These are phyloP conservation scores for Himalopsyche kuldschensis DNA, from an alignment of 2,888 invertebrate genomes.

Conservation along the genomic window DNA sequence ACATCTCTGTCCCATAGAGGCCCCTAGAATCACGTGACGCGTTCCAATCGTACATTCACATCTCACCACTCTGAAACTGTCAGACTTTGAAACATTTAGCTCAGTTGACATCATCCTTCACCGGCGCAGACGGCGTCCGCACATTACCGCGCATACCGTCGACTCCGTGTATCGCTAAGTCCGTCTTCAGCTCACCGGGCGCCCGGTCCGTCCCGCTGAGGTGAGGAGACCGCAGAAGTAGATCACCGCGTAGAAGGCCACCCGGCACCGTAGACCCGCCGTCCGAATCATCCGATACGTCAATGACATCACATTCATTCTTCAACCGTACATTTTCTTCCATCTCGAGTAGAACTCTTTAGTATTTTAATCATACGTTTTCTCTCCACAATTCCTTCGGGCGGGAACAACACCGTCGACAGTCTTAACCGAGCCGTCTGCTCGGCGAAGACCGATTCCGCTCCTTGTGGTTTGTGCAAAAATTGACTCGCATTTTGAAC, in stretches of 20 bases:
- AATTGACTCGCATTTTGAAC: background rate
- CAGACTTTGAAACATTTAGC: background rate
- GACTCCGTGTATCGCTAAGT: too few relatives aligned
- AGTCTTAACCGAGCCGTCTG: background rate
- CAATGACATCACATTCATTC: slow-evolving; percentile 52
- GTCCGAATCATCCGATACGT: slow-evolving; percentile 49
- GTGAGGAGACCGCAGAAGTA: slow-evolving; percentile 5
- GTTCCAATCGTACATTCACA: background rate
- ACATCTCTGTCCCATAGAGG: slow-evolving; percentile 33
- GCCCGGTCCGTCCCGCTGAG: background rate
- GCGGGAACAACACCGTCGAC: background rate
- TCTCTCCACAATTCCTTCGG: slow-evolving; percentile 7
- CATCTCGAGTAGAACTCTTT: slow-evolving; percentile 20
- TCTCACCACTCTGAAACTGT: background rate
- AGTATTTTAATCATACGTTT: background rate
- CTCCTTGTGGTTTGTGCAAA: background rate
- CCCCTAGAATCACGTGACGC: slow-evolving; percentile 29
- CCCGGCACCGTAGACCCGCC: slow-evolving; percentile 2
- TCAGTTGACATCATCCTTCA: background rate
- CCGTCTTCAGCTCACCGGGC: background rate
- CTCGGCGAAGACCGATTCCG: background rate
- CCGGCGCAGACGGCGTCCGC: background rate
- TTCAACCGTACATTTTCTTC: slow-evolving; percentile 43
- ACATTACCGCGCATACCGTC: background rate
- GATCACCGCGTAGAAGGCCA: slow-evolving; percentile 3